Base-by-base conservation (phyloP, 2,888 invertebrate species). In the Acheta domesticus region DNA sequence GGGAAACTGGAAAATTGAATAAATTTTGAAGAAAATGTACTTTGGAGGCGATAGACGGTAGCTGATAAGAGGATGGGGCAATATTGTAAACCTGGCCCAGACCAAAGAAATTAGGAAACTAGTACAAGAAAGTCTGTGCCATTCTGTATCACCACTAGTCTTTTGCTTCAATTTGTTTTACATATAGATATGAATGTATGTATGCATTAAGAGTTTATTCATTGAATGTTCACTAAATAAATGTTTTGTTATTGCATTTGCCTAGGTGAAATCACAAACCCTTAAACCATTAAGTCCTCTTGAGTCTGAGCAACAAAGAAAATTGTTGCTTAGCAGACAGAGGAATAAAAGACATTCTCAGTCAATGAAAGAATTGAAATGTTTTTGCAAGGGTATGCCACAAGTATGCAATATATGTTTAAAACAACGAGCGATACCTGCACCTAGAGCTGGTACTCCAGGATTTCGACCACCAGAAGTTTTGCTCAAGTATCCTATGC, bases 401-500 rank as follows among this genome's bases (percentile, higher is more conserved):
- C 89, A 87, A 85, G 89, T 93, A 50, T 96, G 96, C 86, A 88
- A 89, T 73, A 84, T 89, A n/a, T 94, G 94, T 84, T 85, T 91
- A 78, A 77, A 77, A n/a, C 90, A 92, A 84, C 90, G 90, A 82
- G 88, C 90, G 77, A 91, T 93, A 83, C 89, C 91, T 78, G 96
- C 95, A 12, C 91, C 94, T 5, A 89, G 96, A 84, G 96, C 96
- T 79, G 96, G 96, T 82, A 96, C 96, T 76, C 95, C 96, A 79
- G 96, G 96, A 62, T 96, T 94, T 87, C 90, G 96, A 49, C 94
- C 96, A 79, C 96, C 96, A 0, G 96, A 95, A 88, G 94, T 95
- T 83, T 87, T 95, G 83, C 88, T 96, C 49, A 95, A 95, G 87
- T 91, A 91, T 86, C 88, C 91, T n/a, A 88, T 91, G 81, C 97